Base-by-base conservation (phyloP, 2,888 invertebrate species). In the Venusia cambrica region DNA sequence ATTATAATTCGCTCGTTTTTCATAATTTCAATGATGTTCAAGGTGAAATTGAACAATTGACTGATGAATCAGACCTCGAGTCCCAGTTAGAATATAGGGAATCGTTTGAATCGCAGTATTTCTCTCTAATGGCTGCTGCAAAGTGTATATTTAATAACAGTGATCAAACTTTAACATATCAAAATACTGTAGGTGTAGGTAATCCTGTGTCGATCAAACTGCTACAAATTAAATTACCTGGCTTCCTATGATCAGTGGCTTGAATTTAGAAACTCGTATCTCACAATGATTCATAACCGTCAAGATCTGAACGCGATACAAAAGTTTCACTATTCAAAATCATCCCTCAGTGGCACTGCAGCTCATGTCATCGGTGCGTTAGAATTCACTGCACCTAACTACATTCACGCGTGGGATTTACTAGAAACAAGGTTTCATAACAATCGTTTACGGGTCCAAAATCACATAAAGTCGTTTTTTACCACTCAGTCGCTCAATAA, bases 171-270 rank as follows among this genome's bases (percentile, higher is more conserved):
- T n/a, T n/a, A n/a, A n/a, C n/a, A n/a, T n/a, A n/a, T n/a, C n/a
- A n/a, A n/a, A n/a, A n/a, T n/a, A n/a, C n/a, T n/a, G n/a, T n/a
- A n/a, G n/a, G n/a, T n/a, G n/a, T n/a, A n/a, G n/a, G n/a, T n/a
- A n/a, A n/a, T n/a, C n/a, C n/a, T n/a, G n/a, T n/a, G n/a, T n/a
- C n/a, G n/a, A n/a, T n/a, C n/a, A n/a, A n/a, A n/a, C n/a, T n/a
- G n/a, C n/a, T n/a, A n/a, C n/a, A n/a, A n/a, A n/a, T n/a, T n/a
- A n/a, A n/a, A n/a, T n/a, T n/a, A n/a, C n/a, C n/a, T n/a, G n/a
- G n/a, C n/a, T n/a, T n/a, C n/a, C n/a, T 49, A 36, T 26, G 48
- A 54, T 15, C 30, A 39, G 5, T 54, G 54, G 48, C 12, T 46
- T 0, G 53, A 47, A 20, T 53, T 27, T 22, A 32, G 32, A 17